Conservation (phyloP, 1,140 invertebrate species). For the Onthophagus taurus region DNA sequence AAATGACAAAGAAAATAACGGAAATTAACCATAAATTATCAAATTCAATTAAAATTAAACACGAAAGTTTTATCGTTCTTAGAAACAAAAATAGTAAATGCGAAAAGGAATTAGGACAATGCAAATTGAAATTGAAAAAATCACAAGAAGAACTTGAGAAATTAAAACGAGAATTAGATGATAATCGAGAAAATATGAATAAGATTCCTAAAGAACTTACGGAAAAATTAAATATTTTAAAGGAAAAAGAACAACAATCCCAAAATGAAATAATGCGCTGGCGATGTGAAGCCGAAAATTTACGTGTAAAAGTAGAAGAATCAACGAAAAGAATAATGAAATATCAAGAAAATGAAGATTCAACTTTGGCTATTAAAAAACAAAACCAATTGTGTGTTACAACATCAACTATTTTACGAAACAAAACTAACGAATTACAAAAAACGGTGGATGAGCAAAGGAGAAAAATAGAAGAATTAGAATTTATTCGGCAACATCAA, state of each 20-base stretch:
- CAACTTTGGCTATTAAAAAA: too few species aligned
- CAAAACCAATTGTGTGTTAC: too few species aligned
- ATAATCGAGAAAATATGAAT: neutral
- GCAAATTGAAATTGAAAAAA: constrained; percentile 3
- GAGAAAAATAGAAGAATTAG: neutral
- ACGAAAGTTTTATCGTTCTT: constrained; percentile 6
- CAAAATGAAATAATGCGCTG: constrained; percentile 4
- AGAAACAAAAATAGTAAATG: neutral
- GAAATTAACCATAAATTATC: constrained; percentile 10
- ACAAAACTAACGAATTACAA: too few species aligned
- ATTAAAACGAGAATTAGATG: constrained; percentile 1
- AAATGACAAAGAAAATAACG: constrained; percentile 7
- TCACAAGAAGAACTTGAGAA: constrained; percentile 8
- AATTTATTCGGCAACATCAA: constrained; percentile 1
- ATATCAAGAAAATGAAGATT: too few species aligned
- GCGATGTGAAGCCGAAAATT: neutral
- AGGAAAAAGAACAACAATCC: constrained; percentile 1
- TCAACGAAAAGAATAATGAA: constrained; percentile 1
- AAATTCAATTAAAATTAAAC: constrained; percentile 4
- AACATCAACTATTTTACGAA: too few species aligned
- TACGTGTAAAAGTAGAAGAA: constrained; percentile 5
- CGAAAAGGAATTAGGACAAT: constrained; percentile 2
- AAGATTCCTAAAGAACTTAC: neutral
- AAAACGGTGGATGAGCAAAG: neutral
- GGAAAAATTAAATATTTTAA: constrained; percentile 9